Evolutionary conservation across 2,888 invertebrate species (phyloP).

Genomic region (Dryobotodes eremita): DNA sequence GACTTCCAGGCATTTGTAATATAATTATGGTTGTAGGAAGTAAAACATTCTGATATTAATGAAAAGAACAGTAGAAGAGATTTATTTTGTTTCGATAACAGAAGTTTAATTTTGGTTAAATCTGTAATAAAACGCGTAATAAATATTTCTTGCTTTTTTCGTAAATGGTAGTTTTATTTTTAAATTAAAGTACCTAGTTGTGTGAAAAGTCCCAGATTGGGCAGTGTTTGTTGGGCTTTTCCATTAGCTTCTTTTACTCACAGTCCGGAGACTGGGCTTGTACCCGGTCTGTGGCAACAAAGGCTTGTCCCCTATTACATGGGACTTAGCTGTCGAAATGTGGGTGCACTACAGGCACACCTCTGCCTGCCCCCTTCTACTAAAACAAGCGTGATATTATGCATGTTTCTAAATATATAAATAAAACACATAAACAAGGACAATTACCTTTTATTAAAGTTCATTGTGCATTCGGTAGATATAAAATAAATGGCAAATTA

Average conservation of each 20-base stretch:
- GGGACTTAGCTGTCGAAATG: too few relatives aligned
- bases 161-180: conserved; percentile 25
- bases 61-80: neutral
- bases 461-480: conserved; percentile 89
- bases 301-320: too few relatives aligned
- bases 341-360: too few relatives aligned
- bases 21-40: neutral
- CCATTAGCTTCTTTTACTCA: too few relatives aligned
- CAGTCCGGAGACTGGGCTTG: too few relatives aligned
- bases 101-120: neutral
- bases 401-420: conserved; percentile 56
- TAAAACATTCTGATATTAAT: neutral
- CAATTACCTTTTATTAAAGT: conserved; percentile 89
- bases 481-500: conserved; percentile 83
- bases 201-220: too few relatives aligned
- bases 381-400: too few relatives aligned
- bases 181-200: too few relatives aligned
- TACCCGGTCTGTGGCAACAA: too few relatives aligned
- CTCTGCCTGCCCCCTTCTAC: too few relatives aligned
- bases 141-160: conserved; percentile 37
- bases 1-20: neutral
- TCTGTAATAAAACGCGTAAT: conserved; percentile 18
- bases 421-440: conserved; percentile 85
- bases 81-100: neutral
- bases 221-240: too few relatives aligned